phyloP scores from a whole-genome alignment of 1,140 invertebrate genomes.

The Drosophila sp. region DNA sequence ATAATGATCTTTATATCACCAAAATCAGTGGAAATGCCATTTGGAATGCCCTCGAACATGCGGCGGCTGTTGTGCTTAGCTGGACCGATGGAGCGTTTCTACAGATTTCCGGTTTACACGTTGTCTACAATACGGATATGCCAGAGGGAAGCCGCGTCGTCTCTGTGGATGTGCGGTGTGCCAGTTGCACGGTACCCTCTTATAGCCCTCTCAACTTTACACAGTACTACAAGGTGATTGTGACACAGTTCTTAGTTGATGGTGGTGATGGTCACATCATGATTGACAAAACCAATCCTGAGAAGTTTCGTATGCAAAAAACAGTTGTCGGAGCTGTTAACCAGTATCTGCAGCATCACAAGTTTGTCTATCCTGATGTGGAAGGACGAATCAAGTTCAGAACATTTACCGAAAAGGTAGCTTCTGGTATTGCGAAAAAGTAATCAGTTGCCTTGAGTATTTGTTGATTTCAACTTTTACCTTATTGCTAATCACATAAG shows the following conservation, averaged over 20 bases:
- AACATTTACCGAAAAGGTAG: slow-evolving; percentile 45
- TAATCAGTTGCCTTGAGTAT: not conserved
- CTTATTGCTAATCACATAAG: not conserved
- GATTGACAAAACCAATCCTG: slow-evolving; percentile 14
- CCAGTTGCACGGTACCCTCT: slow-evolving; percentile 85
- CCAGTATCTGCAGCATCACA: slow-evolving; percentile 51
- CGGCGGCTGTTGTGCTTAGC: slow-evolving; percentile 84
- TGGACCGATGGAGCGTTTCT: slow-evolving; percentile 87
- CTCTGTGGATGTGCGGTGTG: slow-evolving; percentile 85
- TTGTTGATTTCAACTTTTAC: slow-evolving; percentile 1
- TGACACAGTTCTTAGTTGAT: slow-evolving; percentile 63
- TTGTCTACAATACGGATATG: slow-evolving; percentile 85
- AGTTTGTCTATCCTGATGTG: slow-evolving; percentile 85
- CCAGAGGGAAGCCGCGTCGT: slow-evolving; percentile 85
- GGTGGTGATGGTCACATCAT: slow-evolving; percentile 66
- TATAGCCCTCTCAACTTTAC: slow-evolving; percentile 82
- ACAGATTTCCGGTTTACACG: slow-evolving; percentile 87
- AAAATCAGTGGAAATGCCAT: slow-evolving; percentile 85
- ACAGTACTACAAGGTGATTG: slow-evolving; percentile 86
- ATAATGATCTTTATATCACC: slow-evolving; percentile 85
- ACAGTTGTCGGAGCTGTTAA: slow-evolving; percentile 45
- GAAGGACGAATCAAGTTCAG: slow-evolving; percentile 85
- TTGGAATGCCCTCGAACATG: slow-evolving; percentile 86
- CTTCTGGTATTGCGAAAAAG: slow-evolving; percentile 3
- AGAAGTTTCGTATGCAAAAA: slow-evolving; percentile 37